Evolutionary conservation across 2,888 invertebrate genomes (phyloP).

Genomic region (Andrena flavipes): DNA sequence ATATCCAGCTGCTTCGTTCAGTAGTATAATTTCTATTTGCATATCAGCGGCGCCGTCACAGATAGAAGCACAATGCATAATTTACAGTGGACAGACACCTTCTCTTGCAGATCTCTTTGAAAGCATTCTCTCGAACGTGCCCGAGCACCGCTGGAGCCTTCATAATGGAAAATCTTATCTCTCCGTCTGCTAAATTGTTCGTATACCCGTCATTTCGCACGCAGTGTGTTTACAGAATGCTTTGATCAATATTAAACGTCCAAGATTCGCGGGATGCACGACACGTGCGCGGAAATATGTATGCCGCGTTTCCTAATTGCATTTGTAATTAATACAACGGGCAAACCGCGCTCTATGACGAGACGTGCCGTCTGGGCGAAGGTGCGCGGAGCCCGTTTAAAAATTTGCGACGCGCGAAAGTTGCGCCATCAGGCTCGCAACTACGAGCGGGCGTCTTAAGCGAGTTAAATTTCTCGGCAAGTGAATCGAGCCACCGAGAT

Average conservation of each 20-base stretch:
- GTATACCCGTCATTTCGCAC: not conserved
- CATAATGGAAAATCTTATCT: not conserved
- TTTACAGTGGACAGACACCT: not conserved
- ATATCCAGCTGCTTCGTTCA: not conserved
- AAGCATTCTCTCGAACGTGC: not conserved
- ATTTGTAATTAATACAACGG: constrained; percentile 34
- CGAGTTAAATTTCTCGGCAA: constrained; percentile 23
- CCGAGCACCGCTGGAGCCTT: too few relatives aligned
- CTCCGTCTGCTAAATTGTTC: not conserved
- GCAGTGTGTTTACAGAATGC: not conserved
- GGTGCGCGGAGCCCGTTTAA: not conserved
- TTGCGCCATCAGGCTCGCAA: not conserved
- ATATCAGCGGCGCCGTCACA: not conserved
- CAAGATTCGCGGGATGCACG: not conserved
- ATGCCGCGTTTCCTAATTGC: constrained; percentile 8
- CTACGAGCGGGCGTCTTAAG: not conserved
- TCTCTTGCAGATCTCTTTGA: not conserved
- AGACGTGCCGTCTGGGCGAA: fast-evolving
- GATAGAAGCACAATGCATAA: constrained; percentile 29
- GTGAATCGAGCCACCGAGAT: constrained; percentile 33
- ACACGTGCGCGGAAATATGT: constrained; percentile 28
- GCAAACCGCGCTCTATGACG: constrained; percentile 13
- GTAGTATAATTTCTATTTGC: not conserved
- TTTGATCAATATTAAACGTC: constrained; percentile 28
- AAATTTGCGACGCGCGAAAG: not conserved